These are phyloP conservation scores for Gambusia affinis DNA, from an alignment of 2,113 vertebrate genomes.

Conservation along the genomic window DNA sequence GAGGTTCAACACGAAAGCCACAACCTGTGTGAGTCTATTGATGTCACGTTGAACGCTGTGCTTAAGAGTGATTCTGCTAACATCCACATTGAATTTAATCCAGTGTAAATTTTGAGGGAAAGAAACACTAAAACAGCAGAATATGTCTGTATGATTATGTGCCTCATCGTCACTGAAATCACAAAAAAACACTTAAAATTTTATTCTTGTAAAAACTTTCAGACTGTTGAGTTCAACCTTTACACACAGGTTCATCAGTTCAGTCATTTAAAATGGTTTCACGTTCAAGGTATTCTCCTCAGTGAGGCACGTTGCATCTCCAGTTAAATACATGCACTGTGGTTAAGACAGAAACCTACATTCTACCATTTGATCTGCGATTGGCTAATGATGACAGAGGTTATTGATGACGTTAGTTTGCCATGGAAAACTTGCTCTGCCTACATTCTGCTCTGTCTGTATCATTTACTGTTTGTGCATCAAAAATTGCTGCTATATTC, in stretches of 20 bases:
- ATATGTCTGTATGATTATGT: not conserved
- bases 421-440: constrained; percentile 47
- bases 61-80: too few relatives aligned
- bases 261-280: not conserved
- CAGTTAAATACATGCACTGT: not conserved
- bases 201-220: not conserved
- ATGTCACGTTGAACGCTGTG: too few relatives aligned
- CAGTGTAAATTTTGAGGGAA: not conserved
- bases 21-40: too few relatives aligned
- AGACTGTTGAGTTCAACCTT: not conserved
- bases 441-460: constrained; percentile 20
- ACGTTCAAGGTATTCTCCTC: not conserved
- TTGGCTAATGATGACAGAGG: constrained; percentile 6
- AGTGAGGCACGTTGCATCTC: not conserved
- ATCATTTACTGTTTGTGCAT: constrained; percentile 8
- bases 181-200: not conserved
- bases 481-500: not conserved
- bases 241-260: not conserved
- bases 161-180: not conserved
- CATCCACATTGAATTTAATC: not conserved
- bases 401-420: constrained; percentile 40
- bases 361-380: not conserved
- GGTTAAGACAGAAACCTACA: not conserved
- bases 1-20: too few relatives aligned
- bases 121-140: not conserved